Evolutionary conservation across 30 jellyfish, hydroid and myxozoan genomes (phyloP).

Genomic region (Aurelia sp.): DNA sequence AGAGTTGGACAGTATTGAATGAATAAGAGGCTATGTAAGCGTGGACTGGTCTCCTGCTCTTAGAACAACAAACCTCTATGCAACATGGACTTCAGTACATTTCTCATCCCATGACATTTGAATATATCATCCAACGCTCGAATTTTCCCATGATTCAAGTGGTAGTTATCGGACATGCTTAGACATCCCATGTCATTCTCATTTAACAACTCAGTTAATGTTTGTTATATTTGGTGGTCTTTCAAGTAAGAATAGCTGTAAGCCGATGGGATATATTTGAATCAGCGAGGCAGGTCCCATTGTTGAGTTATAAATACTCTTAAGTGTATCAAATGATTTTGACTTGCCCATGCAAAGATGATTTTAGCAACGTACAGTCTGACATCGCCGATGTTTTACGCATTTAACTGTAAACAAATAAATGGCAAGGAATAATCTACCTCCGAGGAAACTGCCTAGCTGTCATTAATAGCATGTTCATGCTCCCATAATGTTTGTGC

Average conservation of each 20-base stretch:
- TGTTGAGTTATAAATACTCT: conserved; percentile 12
- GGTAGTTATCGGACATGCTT: conserved; percentile 4
- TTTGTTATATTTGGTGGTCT: background rate
- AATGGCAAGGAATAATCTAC: no score
- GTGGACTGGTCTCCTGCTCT: no score
- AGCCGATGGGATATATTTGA: conserved; percentile 34
- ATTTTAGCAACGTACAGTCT: conserved; percentile 13
- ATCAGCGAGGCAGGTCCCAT: conserved; percentile 33
- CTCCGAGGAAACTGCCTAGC: no score
- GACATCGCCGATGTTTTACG: conserved; percentile 24
- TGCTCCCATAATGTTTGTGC: no score
- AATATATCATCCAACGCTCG: background rate
- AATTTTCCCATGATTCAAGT: conserved; percentile 42
- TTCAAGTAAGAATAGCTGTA: conserved; percentile 4
- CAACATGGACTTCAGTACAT: no score
- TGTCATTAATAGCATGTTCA: no score
- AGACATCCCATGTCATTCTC: conserved; percentile 1
- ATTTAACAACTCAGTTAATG: conserved; percentile 19
- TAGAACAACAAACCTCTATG: no score
- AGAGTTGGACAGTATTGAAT: no score
- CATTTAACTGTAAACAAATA: no score
- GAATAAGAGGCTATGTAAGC: no score
- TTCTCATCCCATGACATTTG: no score
- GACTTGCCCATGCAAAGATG: no score
- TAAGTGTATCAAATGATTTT: conserved; percentile 34